Conservation (phyloP, 2,113 vertebrate species). For the Mastomys coucha region DNA sequence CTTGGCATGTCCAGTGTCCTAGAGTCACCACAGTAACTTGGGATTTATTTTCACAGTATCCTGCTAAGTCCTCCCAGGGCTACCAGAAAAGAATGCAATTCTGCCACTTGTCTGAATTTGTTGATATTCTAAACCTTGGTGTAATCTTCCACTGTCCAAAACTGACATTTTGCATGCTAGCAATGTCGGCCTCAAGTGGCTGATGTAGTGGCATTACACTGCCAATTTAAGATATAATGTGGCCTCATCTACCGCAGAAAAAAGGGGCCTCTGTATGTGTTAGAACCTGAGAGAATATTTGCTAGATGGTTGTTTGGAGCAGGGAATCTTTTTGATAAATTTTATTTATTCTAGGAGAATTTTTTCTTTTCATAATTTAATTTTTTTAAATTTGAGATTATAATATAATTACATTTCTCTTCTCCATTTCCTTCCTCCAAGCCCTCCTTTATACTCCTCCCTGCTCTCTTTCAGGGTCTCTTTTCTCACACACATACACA, state of each 20-base stretch:
- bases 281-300: neutral
- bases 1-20: neutral
- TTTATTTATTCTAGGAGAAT: no score
- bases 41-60: neutral
- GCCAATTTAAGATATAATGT: neutral
- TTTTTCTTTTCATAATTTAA: no score
- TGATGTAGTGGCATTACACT: neutral
- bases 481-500: no score
- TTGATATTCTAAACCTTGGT: neutral
- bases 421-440: no score
- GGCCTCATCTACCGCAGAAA: no score
- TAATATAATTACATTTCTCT: no score
- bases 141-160: neutral
- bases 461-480: no score
- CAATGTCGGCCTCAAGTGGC: neutral
- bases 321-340: no score
- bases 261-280: neutral
- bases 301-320: neutral
- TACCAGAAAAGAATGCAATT: neutral
- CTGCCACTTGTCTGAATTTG: neutral
- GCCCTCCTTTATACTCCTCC: no score
- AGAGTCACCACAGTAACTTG: neutral
- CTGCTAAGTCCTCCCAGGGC: neutral
- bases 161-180: neutral
- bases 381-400: no score